Evolutionary conservation across 2,797 vertebrate species (phyloP).

Genomic region (Margarornis squamiger): DNA sequence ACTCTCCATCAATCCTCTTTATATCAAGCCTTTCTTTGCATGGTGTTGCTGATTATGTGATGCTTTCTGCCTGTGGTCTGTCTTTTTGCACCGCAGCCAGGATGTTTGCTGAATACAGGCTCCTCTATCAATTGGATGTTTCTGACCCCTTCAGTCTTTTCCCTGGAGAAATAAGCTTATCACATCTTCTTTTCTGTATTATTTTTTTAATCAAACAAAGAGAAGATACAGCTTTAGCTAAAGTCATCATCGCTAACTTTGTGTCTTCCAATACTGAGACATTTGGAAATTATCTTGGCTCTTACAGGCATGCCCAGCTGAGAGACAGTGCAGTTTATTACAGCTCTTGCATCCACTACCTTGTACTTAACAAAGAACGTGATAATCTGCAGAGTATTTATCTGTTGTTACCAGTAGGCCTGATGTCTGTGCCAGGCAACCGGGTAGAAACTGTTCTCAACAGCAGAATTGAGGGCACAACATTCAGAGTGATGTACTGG

Average conservation of each 20-base stretch:
- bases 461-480: neutral
- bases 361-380: neutral
- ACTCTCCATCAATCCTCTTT: neutral
- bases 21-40: neutral
- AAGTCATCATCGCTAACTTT: neutral
- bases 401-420: neutral
- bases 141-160: neutral
- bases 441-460: neutral
- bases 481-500: neutral
- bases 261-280: neutral
- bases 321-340: neutral
- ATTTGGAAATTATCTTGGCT: slow-evolving; percentile 34
- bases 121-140: neutral
- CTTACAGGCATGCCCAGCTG: neutral
- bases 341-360: neutral
- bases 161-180: slow-evolving; percentile 35
- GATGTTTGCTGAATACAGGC: neutral
- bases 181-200: neutral
- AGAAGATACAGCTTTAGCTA: neutral
- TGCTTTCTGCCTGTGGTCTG: neutral
- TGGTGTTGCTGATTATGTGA: neutral
- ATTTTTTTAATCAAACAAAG: slow-evolving; percentile 27
- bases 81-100: neutral
- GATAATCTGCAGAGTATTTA: neutral
- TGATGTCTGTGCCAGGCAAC: neutral